These are phyloP conservation scores for Hyppa rectilinea DNA, from an alignment of 2,888 invertebrate species.

Conservation along the genomic window DNA sequence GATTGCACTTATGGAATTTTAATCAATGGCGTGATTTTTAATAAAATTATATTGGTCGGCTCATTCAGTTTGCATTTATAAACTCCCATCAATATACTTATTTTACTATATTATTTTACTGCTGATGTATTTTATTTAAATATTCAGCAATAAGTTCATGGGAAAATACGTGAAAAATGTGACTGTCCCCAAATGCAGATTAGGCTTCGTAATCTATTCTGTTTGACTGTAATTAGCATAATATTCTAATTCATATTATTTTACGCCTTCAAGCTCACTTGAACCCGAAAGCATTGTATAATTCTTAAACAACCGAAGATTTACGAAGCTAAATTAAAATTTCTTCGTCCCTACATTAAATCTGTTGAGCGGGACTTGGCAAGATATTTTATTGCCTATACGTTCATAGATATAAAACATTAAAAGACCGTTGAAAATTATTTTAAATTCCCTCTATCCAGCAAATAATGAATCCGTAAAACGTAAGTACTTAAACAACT, in stretches of 20 bases:
- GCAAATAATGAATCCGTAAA: slow-evolving; percentile 71
- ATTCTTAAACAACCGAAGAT: slow-evolving; percentile 8
- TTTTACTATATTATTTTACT: background rate
- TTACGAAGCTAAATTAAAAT: slow-evolving; percentile 13
- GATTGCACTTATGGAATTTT: background rate
- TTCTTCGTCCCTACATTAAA: slow-evolving; percentile 15
- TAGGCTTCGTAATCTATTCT: background rate
- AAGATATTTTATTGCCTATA: slow-evolving; percentile 43
- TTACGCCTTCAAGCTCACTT: background rate
- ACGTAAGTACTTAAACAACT: slow-evolving; percentile 70
- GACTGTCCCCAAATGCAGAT: slow-evolving; percentile 12
- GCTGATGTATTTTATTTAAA: background rate
- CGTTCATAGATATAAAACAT: slow-evolving; percentile 33
- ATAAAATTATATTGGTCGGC: background rate
- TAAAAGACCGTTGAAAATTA: slow-evolving; percentile 27
- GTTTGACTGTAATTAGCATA: slow-evolving; percentile 9
- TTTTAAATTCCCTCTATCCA: slow-evolving; percentile 45
- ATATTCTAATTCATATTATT: background rate
- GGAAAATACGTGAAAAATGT: background rate
- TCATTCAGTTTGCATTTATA: background rate
- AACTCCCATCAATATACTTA: too few relatives aligned
- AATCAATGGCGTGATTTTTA: background rate
- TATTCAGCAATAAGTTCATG: background rate
- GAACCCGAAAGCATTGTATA: background rate
- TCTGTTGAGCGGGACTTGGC: slow-evolving; percentile 25